Base-by-base conservation (phyloP, 2,888 invertebrate genomes). In the Caenorhabditis sulstoni region DNA sequence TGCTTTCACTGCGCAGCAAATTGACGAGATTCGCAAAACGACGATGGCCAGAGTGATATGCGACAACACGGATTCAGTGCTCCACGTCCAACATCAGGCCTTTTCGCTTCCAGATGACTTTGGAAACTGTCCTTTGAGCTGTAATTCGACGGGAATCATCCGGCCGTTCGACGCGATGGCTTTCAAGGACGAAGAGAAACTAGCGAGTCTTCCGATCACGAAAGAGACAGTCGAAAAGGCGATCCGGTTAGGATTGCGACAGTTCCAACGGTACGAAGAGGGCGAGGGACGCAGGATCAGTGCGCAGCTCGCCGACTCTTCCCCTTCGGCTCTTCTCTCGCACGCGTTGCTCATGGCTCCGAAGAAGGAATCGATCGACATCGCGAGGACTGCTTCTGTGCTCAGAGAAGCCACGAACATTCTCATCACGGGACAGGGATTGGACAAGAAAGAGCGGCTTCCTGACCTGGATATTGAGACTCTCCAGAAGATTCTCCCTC, bases 381-480 rank as follows among this genome's bases (percentile, higher is more conserved):
- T 87, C 23, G 88, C 89, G 0, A 64, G 83, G 53, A 87, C 87
- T 9, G 90, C 90, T 8, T 85, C 84, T 9, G 83, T 90, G 52
- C 78, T 90, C 3, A 73, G 88, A 61, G 88, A 90, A 68, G 86
- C 89, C 7, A 90, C 90, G 1, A 87, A 87, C 52, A 84, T 90
- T 29, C 55, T 90, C 23, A 23, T 90, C 3, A 82, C 86, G 52
- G 90, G 89, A 37, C 84, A 84, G 37, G 87, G 86, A n/a, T 77
- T 90, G 9, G 53, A 68, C 7, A 81, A 79, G 12, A 75, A 76
- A 14, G 90, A 90, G 44, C 71, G 81, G 12, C 76, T 90, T 9
- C 90, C 90, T 0, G 85, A 87, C 55, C 81, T 90, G 23, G 88
- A 89, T 62, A 57, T 87, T 3, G 57, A 74, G 37, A 87, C 87